These are phyloP conservation scores for Catharus ustulatus DNA, from an alignment of 2,797 vertebrate genomes.

Conservation along the genomic window DNA sequence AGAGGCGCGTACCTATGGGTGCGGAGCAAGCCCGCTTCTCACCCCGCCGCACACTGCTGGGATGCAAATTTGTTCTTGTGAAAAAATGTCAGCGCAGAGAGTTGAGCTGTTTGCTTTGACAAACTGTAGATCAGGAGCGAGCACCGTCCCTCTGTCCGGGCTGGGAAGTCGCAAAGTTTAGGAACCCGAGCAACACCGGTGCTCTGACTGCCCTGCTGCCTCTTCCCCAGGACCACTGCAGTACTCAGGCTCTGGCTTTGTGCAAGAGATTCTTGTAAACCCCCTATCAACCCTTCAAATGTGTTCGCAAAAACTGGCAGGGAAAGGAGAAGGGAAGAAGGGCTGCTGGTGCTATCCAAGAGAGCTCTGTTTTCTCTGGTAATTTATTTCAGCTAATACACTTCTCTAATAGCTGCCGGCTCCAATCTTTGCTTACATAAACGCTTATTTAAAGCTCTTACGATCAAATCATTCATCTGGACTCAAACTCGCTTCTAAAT, in stretches of 20 bases:
- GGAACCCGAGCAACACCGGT: accelerated
- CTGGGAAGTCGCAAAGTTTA: not conserved
- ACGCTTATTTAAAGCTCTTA: conserved; percentile 72
- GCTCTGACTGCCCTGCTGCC: not conserved
- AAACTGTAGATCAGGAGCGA: not conserved
- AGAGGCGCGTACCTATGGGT: conserved; percentile 15
- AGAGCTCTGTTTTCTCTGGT: conserved; percentile 64
- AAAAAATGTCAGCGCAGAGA: conserved; percentile 19
- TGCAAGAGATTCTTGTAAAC: not conserved
- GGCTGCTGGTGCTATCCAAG: not conserved
- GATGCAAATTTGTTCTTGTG: conserved; percentile 50
- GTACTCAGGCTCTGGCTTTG: not conserved
- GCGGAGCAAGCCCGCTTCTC: conserved; percentile 27
- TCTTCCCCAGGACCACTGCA: not conserved
- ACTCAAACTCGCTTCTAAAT: conserved; percentile 69
- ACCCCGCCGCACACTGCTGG: not conserved
- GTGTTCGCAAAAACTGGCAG: not conserved
- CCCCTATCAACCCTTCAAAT: not conserved
- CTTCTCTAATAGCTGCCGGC: conserved; percentile 58
- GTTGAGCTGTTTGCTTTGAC: conserved; percentile 16
- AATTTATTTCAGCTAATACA: conserved; percentile 69
- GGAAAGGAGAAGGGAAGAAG: conserved; percentile 14
- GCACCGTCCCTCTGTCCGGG: not conserved
- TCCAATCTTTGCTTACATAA: conserved; percentile 71
- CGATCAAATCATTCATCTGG: conserved; percentile 73